Evolutionary conservation across 2,888 invertebrate species (phyloP).

Genomic region (Callosobruchus maculatus): DNA sequence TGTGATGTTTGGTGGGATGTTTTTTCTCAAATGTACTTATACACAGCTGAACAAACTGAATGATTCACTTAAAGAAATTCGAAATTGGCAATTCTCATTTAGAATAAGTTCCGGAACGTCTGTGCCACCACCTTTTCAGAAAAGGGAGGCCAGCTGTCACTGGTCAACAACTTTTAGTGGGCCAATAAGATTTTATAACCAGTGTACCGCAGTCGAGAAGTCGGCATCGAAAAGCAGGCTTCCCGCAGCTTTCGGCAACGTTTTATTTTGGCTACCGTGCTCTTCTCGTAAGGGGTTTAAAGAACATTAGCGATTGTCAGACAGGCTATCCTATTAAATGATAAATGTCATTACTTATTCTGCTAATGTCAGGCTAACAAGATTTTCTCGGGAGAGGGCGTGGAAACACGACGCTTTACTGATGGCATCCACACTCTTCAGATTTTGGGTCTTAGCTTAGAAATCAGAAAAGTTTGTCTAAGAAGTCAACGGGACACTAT

Average conservation of each 20-base stretch:
- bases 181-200: conserved; percentile 9
- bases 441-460: too few species aligned
- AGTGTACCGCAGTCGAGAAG: neutral
- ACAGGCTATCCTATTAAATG: neutral
- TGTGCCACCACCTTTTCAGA: conserved; percentile 12
- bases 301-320: neutral
- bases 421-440: too few species aligned
- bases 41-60: too few species aligned
- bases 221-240: conserved; percentile 6
- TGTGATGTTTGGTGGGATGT: too few species aligned
- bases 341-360: neutral
- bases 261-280: conserved; percentile 17
- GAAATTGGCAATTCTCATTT: too few species aligned
- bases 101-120: too few species aligned
- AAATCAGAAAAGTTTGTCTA: too few species aligned
- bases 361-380: neutral
- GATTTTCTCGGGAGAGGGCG: neutral
- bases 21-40: too few species aligned
- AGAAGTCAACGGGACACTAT: too few species aligned
- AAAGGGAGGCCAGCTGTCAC: conserved; percentile 21
- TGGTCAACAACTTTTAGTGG: conserved; percentile 6
- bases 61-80: too few species aligned
- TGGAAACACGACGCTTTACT: neutral
- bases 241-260: conserved; percentile 8
- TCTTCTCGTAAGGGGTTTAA: neutral